These are phyloP conservation scores for Hypselothyrea guttata DNA, from an alignment of 2,888 invertebrate species.

Conservation along the genomic window DNA sequence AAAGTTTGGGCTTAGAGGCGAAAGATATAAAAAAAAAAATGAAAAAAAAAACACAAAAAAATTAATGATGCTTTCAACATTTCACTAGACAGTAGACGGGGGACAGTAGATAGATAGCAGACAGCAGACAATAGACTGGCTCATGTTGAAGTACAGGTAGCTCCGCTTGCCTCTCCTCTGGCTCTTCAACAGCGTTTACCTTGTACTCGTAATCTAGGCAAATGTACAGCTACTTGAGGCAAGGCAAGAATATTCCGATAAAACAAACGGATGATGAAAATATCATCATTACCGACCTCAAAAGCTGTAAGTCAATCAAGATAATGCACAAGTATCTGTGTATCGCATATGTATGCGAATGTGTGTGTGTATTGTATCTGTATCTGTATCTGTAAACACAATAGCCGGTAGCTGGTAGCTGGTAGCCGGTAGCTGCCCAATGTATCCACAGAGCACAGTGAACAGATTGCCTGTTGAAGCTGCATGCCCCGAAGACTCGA, in stretches of 20 bases:
- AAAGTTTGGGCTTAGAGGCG: constrained; percentile 51
- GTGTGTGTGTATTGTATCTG: neutral
- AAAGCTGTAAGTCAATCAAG: constrained; percentile 66
- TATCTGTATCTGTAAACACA: constrained; percentile 21
- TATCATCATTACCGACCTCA: constrained; percentile 55
- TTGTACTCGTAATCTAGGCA: constrained; percentile 21
- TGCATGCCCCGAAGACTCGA: constrained; percentile 29
- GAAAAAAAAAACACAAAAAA: constrained; percentile 25
- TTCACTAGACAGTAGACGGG: constrained; percentile 59
- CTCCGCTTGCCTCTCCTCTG: constrained; percentile 33
- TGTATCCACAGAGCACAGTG: too few relatives aligned
- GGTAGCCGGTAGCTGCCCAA: constrained; percentile 16
- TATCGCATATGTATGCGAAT: neutral
- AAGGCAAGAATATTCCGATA: constrained; percentile 51
- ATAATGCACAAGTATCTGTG: constrained; percentile 24
- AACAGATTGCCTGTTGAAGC: constrained; percentile 25
- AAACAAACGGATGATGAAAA: constrained; percentile 70
- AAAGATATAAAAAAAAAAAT: constrained; percentile 51
- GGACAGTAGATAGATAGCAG: neutral
- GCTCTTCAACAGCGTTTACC: constrained; percentile 16
- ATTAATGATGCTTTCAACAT: constrained; percentile 75
- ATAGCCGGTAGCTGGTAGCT: constrained; percentile 25
- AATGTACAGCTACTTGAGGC: constrained; percentile 64
- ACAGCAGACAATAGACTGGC: constrained; percentile 1
- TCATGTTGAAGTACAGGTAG: constrained; percentile 56